phyloP scores from a whole-genome alignment of 2,113 vertebrate genomes.

The Laticauda laticaudata region DNA sequence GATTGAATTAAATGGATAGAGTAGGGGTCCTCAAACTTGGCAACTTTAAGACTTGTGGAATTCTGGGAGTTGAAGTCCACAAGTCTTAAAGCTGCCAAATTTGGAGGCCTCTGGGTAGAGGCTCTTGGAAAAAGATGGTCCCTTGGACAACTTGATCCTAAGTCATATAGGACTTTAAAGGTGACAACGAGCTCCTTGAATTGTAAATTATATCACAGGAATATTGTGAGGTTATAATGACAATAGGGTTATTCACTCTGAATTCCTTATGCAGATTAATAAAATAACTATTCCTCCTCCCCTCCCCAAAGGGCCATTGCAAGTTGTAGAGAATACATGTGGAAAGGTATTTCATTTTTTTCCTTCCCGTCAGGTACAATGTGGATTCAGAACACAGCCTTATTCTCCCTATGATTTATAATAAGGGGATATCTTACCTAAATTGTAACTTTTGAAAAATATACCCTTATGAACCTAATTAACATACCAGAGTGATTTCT shows the following conservation, averaged over 20 bases:
- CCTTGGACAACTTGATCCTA: background rate
- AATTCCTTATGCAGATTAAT: background rate
- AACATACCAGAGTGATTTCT: background rate
- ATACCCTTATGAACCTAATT: background rate
- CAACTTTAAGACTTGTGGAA: too few relatives aligned
- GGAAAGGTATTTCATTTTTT: background rate
- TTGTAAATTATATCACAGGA: background rate
- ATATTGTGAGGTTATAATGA: background rate
- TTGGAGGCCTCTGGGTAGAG: background rate
- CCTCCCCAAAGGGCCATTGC: background rate
- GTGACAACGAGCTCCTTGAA: background rate
- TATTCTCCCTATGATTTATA: background rate
- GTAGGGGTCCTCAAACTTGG: too few relatives aligned
- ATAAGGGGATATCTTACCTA: background rate
- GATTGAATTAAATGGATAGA: background rate
- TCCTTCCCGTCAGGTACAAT: background rate
- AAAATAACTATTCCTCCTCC: background rate
- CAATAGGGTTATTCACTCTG: background rate
- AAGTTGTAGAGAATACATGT: background rate
- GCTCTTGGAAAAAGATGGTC: background rate
- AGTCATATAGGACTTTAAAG: background rate
- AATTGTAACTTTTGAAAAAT: background rate
- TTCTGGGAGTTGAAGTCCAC: too few relatives aligned
- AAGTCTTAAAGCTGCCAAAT: too few relatives aligned
- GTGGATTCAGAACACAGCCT: background rate